phyloP scores from a whole-genome alignment of 2,888 invertebrate species.

The Eupithecia dodoneata region DNA sequence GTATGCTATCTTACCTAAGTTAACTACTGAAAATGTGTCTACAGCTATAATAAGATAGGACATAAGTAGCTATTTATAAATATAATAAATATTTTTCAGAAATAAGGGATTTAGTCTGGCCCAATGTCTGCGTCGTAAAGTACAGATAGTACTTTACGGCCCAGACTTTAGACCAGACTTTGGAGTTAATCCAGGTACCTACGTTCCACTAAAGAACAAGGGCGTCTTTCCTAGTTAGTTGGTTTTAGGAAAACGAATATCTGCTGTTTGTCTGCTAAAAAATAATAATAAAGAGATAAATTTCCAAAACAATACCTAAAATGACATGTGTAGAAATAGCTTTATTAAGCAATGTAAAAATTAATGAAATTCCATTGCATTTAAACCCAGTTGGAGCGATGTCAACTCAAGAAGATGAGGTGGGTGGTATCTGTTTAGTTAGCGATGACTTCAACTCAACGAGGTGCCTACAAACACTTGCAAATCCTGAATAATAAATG shows the following conservation, averaged over 20 bases:
- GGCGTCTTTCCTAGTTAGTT: not conserved
- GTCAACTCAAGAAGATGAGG: constrained; percentile 16
- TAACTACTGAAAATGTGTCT: constrained; percentile 26
- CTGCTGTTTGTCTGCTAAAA: not conserved
- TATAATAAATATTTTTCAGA: not conserved
- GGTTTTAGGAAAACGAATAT: not conserved
- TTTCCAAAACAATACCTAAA: not conserved
- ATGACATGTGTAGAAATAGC: not conserved
- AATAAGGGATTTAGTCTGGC: not conserved
- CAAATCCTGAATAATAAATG: constrained; percentile 30
- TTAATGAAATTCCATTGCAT: constrained; percentile 10
- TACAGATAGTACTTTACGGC: not conserved
- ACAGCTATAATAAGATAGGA: not conserved
- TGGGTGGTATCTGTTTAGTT: constrained; percentile 10
- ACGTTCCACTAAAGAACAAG: not conserved
- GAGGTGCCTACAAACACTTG: constrained; percentile 18
- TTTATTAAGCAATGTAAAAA: not conserved
- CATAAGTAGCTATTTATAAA: not conserved
- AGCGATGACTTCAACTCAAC: constrained; percentile 23
- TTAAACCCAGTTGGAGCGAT: constrained; percentile 14
- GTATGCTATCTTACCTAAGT: constrained; percentile 29
- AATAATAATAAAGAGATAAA: not conserved
- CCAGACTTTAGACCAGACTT: not conserved
- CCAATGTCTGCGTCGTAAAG: not conserved
- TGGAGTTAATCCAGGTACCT: not conserved